phyloP scores from a whole-genome alignment of 2,113 vertebrate species.

The Diadophis punctatus region DNA sequence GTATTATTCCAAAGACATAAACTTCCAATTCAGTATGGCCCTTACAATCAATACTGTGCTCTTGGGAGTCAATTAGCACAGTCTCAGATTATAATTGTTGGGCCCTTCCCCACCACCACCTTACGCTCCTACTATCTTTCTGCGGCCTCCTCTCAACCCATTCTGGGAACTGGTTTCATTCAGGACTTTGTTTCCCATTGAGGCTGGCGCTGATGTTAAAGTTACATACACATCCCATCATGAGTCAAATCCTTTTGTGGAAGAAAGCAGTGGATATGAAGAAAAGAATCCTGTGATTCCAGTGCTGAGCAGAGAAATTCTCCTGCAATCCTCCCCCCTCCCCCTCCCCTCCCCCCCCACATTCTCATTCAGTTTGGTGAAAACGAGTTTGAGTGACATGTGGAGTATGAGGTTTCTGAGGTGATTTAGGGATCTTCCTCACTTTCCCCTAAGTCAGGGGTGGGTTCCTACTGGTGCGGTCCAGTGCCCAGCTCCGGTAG shows the following conservation, averaged over 20 bases:
- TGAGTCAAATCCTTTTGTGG: neutral
- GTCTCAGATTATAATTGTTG: neutral
- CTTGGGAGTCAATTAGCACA: slow-evolving; percentile 3
- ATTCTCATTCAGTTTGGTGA: neutral
- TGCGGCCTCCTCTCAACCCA: neutral
- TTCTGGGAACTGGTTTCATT: neutral
- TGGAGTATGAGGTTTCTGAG: neutral
- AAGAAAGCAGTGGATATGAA: neutral
- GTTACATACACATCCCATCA: neutral
- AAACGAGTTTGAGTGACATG: neutral
- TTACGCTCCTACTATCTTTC: neutral
- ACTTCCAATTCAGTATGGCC: neutral
- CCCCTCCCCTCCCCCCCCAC: too few species aligned
- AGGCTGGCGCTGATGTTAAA: neutral
- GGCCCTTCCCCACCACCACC: fast-evolving
- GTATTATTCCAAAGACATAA: neutral
- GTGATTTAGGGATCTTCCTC: neutral
- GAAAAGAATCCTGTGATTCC: neutral
- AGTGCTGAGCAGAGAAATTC: neutral
- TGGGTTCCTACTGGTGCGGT: too few species aligned
- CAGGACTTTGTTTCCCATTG: neutral
- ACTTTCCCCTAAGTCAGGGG: neutral
- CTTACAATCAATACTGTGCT: neutral
- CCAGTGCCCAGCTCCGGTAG: too few species aligned
- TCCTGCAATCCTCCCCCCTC: neutral